These are phyloP conservation scores for Cephalotes varians DNA, from an alignment of 2,888 invertebrate genomes.

Conservation along the genomic window DNA sequence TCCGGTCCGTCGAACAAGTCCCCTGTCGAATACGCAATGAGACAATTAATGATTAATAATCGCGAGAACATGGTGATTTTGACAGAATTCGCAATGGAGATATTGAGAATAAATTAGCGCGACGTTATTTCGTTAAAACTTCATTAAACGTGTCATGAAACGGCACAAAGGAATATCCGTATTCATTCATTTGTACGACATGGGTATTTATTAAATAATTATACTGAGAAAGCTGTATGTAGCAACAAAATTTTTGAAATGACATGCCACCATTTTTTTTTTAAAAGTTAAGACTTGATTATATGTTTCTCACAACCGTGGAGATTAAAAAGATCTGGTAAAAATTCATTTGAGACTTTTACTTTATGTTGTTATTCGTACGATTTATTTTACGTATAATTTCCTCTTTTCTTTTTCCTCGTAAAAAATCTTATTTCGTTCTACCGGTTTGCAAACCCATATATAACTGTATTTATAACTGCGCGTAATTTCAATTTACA, in stretches of 20 bases:
- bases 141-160: constrained; percentile 17
- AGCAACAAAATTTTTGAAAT: neutral
- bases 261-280: neutral
- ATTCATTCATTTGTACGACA: neutral
- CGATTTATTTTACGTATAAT: neutral
- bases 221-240: neutral
- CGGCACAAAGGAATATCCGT: neutral
- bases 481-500: constrained; percentile 37
- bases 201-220: neutral
- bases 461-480: constrained; percentile 18
- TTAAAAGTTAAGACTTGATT: neutral
- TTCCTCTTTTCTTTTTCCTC: neutral
- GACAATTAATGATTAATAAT: constrained; percentile 48
- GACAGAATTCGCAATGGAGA: constrained; percentile 23
- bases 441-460: constrained; percentile 1
- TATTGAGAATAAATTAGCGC: constrained; percentile 19
- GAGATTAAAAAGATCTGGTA: neutral
- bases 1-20: constrained; percentile 18
- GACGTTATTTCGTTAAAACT: constrained; percentile 18
- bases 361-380: neutral
- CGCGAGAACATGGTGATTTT: neutral
- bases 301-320: neutral
- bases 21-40: constrained; percentile 35
- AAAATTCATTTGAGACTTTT: neutral
- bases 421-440: neutral